Base-by-base conservation (phyloP, 2,113 vertebrate species). In the Neogobius melanostomus region DNA sequence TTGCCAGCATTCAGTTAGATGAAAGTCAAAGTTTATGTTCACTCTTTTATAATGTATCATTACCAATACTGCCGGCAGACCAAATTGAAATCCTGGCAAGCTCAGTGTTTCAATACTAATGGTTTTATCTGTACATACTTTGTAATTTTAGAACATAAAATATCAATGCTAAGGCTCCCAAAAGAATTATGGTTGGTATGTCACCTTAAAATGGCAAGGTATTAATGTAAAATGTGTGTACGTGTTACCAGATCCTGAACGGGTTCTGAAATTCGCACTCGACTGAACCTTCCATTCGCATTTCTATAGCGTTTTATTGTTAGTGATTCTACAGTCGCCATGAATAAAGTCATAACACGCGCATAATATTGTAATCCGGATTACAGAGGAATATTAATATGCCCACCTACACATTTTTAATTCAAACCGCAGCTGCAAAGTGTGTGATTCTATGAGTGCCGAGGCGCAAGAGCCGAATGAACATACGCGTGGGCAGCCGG, bases 401-500 rank as follows among this genome's bases (percentile, higher is more conserved):
- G n/a, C 1, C 16, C 62, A 21, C 62, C 45, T 64, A 48, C 62
- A 48, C 17, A 12, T 64, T 47, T 17, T 45, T n/a, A 7, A 50
- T 50, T n/a, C 72, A 49, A 56, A 69, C 62, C 57, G 9, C 21
- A 61, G 16, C 53, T 16, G 17, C 71, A 66, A 46, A 59, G 16
- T 59, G 36, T 66, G 59, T 75, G 68, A 68, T 53, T 66, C 59
- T 45, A 10, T 42, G 14, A 52, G 28, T 59, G 59, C 45, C 12
- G 28, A 12, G 54, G 63, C 56, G 10, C 68, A 47, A 66, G 74
- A 67, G 68, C 57, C 28, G 70, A 49, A 28, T 1, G 51, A 66
- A 64, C 70, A n/a, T 71, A 14, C 42, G 71, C 9, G 69, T 74
- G 72, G 66, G 75, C 51, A 52, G 69, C 53, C 9, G 43, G 82